These are phyloP conservation scores for Gorsachius magnificus DNA, from an alignment of 2,797 vertebrate genomes.

Conservation along the genomic window DNA sequence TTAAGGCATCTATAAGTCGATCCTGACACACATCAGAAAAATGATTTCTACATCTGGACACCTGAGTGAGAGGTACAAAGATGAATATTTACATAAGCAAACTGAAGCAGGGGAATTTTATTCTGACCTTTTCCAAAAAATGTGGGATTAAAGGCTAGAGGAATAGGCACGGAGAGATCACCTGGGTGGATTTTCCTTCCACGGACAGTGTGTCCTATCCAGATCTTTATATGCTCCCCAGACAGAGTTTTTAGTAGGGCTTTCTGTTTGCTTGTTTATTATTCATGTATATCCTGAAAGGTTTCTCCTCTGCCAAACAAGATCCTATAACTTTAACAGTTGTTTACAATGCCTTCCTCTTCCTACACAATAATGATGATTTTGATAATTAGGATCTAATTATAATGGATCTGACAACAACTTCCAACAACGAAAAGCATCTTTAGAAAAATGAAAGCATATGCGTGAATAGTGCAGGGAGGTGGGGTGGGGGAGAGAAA, in stretches of 20 bases:
- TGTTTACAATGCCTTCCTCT: slow-evolving; percentile 24
- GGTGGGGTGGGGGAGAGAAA: background rate
- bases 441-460: slow-evolving; percentile 66
- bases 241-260: background rate
- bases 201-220: background rate
- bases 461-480: background rate
- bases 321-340: slow-evolving; percentile 45
- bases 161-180: background rate
- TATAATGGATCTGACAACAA: slow-evolving; percentile 66
- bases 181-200: background rate
- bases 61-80: background rate
- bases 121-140: background rate
- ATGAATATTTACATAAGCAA: slow-evolving; percentile 4
- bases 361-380: slow-evolving; percentile 60
- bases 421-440: slow-evolving; percentile 61
- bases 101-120: background rate
- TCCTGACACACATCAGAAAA: background rate
- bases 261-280: background rate
- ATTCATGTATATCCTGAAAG: background rate
- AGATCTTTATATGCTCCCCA: background rate
- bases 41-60: slow-evolving; percentile 13
- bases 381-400: slow-evolving; percentile 67
- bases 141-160: background rate
- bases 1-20: background rate
- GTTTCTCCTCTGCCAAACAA: background rate